Evolutionary conservation across 2,113 vertebrate species (phyloP).

Genomic region (Atrichornis clamosus): DNA sequence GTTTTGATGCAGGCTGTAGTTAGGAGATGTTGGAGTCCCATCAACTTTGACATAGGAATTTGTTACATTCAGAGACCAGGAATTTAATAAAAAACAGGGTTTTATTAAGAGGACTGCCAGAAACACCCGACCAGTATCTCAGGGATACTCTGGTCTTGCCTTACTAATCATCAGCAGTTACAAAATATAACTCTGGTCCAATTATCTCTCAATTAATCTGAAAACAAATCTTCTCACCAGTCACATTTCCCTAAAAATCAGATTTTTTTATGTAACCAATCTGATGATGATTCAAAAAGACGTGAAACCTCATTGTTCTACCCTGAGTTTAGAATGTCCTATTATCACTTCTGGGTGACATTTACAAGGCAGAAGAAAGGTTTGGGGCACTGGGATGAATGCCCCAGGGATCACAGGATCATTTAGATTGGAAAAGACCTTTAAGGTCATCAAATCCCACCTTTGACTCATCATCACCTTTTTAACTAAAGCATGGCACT

Average conservation of each 20-base stretch:
- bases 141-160: background rate
- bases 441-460: background rate
- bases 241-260: background rate
- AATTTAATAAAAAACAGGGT: background rate
- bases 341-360: background rate
- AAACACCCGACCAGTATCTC: background rate
- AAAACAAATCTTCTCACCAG: background rate
- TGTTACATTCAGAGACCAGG: background rate
- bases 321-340: background rate
- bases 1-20: background rate
- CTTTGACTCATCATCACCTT: background rate
- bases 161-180: background rate
- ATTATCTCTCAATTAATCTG: background rate
- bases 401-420: background rate
- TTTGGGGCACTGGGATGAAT: background rate
- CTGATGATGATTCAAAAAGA: background rate
- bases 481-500: background rate
- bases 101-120: background rate
- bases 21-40: background rate
- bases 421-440: background rate
- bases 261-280: background rate
- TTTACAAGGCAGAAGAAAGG: background rate
- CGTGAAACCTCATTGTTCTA: background rate
- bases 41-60: background rate
- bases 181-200: background rate